These are phyloP conservation scores for Propithecus deckenii DNA, from an alignment of 2,797 vertebrate species.

Conservation along the genomic window DNA sequence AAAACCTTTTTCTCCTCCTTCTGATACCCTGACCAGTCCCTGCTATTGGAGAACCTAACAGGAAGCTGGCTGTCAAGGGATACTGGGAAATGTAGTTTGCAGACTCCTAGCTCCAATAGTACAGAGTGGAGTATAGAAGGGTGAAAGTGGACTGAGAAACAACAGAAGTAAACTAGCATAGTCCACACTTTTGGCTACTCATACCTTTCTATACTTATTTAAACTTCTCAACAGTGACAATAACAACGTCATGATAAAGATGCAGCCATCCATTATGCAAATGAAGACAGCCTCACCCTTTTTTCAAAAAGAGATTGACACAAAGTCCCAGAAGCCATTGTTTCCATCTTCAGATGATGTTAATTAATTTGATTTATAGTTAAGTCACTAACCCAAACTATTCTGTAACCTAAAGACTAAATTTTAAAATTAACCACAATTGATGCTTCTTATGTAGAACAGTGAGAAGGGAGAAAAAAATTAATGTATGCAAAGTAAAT, in stretches of 20 bases:
- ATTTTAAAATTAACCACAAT: conserved; percentile 11
- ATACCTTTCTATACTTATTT: background rate
- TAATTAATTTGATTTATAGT: background rate
- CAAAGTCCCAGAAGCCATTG: background rate
- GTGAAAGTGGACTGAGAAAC: background rate
- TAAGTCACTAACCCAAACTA: background rate
- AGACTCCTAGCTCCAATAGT: background rate
- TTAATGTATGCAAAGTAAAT: background rate
- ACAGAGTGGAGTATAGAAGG: background rate
- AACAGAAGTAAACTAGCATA: background rate
- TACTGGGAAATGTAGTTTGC: background rate
- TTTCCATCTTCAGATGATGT: background rate
- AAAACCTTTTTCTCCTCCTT: background rate
- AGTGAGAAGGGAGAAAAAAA: background rate
- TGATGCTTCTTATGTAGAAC: background rate
- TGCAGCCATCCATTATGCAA: background rate
- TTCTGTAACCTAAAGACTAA: background rate
- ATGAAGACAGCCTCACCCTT: background rate
- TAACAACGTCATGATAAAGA: background rate
- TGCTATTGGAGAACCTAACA: background rate
- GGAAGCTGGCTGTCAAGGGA: background rate
- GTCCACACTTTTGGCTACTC: background rate
- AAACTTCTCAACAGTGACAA: background rate
- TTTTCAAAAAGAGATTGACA: background rate
- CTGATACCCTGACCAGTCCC: no score